These are phyloP conservation scores for Takifugu flavidus DNA, from an alignment of 2,113 vertebrate genomes.

Conservation along the genomic window DNA sequence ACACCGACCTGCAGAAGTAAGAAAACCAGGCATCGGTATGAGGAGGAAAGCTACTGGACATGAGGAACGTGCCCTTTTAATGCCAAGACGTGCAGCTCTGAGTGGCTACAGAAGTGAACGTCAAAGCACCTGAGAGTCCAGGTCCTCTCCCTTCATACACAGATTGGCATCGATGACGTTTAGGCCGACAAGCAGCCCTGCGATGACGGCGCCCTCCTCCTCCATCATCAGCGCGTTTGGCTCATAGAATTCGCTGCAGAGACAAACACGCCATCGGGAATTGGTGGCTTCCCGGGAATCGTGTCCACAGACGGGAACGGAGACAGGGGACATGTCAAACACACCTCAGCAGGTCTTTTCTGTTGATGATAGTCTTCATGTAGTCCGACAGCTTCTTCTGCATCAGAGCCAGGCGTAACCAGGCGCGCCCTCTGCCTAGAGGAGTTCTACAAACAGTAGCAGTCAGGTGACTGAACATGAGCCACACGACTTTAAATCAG, in stretches of 20 bases:
- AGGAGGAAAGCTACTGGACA: not conserved
- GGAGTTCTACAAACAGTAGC: constrained; percentile 80
- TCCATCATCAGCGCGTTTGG: constrained; percentile 98
- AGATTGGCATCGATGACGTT: constrained; percentile 99
- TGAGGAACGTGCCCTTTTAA: not conserved
- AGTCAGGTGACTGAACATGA: too few species aligned
- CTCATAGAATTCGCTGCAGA: constrained; percentile 92
- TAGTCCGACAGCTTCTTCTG: constrained; percentile 99
- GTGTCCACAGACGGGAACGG: not conserved
- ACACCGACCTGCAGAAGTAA: constrained; percentile 86
- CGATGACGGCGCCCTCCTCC: constrained; percentile 96
- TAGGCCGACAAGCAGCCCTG: constrained; percentile 91
- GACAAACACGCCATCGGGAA: too few species aligned
- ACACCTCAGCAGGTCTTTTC: constrained; percentile 95
- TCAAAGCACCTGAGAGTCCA: constrained; percentile 90
- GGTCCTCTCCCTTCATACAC: constrained; percentile 98
- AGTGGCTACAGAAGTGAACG: not conserved
- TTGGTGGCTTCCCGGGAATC: too few species aligned
- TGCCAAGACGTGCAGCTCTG: not conserved
- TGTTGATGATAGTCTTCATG: constrained; percentile 99
- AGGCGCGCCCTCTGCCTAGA: constrained; percentile 92
- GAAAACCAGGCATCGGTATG: not conserved
- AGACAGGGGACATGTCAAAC: not conserved
- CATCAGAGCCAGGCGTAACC: constrained; percentile 95
- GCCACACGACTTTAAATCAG: too few species aligned